A percentile compares a stretch with the other conserved stretches of the same genome.
phyloP scores from a whole-genome alignment of 1,140 invertebrate genomes.

The Tetramorium parvispinum region DNA sequence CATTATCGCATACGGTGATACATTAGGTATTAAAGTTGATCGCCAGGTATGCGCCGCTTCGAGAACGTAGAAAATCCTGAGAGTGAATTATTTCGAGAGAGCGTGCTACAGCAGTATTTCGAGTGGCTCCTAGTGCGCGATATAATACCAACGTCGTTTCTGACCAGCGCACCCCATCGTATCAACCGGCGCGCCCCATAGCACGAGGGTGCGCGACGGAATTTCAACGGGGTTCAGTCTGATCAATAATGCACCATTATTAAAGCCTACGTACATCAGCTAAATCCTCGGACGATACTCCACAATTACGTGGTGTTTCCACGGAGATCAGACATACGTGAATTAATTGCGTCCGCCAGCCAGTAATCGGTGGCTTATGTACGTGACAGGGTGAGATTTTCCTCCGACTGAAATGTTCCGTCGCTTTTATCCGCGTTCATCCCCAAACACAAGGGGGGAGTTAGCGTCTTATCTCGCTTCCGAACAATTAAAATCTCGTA shows the following conservation, averaged over 20 bases:
- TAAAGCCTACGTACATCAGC: constrained; percentile 76
- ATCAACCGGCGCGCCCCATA: constrained; percentile 58
- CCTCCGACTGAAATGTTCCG: neutral
- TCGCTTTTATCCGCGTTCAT: constrained; percentile 3
- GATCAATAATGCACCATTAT: constrained; percentile 82
- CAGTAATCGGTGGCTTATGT: constrained; percentile 45
- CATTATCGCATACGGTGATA: neutral
- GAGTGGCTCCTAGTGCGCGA: constrained; percentile 15
- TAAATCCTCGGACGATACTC: constrained; percentile 74
- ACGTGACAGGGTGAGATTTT: constrained; percentile 1
- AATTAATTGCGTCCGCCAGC: constrained; percentile 71
- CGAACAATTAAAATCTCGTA: neutral
- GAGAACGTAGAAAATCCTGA: constrained; percentile 63
- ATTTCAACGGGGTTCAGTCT: constrained; percentile 80
- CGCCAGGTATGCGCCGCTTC: neutral
- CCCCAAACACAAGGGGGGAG: neutral
- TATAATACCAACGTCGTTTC: constrained; percentile 60
- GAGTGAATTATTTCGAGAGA: constrained; percentile 64
- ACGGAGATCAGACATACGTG: constrained; percentile 73
- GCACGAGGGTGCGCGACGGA: constrained; percentile 72
- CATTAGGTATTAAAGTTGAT: neutral
- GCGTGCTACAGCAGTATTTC: constrained; percentile 29
- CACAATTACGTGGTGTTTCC: constrained; percentile 76
- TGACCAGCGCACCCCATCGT: constrained; percentile 72
- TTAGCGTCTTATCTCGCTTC: neutral